Percentiles rank a stretch among this genome's conserved stretches.
phyloP scores from a whole-genome alignment of 2,888 invertebrate species.

The Pimpla rufipes region DNA sequence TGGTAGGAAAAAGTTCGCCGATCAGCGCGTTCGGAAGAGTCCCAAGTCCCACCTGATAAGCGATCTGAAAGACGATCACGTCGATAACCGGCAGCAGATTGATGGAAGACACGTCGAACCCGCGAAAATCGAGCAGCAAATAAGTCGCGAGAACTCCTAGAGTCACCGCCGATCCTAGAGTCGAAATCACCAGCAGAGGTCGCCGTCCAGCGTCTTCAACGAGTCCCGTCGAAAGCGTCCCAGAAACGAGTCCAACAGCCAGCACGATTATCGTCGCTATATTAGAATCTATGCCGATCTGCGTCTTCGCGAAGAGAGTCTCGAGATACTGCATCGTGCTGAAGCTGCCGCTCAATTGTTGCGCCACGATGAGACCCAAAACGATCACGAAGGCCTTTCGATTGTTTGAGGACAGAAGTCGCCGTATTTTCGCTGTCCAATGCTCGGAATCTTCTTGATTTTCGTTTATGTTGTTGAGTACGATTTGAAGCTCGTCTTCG shows the following conservation, averaged over 20 bases:
- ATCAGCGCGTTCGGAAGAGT: constrained; percentile 82
- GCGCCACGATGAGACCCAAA: constrained; percentile 82
- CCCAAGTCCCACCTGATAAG: constrained; percentile 82
- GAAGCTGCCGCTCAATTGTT: constrained; percentile 82
- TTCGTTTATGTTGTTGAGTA: constrained; percentile 74
- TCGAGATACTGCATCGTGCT: constrained; percentile 83
- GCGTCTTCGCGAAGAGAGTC: constrained; percentile 75
- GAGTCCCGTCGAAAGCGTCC: constrained; percentile 80
- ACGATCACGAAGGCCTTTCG: constrained; percentile 79
- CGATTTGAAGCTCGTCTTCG: constrained; percentile 72
- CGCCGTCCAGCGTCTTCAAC: constrained; percentile 86
- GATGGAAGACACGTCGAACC: constrained; percentile 74
- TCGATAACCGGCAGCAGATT: constrained; percentile 80
- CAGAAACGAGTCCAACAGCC: constrained; percentile 84
- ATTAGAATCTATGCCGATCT: constrained; percentile 79
- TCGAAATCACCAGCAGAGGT: constrained; percentile 85
- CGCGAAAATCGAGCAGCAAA: constrained; percentile 73
- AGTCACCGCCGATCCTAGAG: constrained; percentile 81
- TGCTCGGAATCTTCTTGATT: constrained; percentile 64
- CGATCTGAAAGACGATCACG: constrained; percentile 81
- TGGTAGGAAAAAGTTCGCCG: constrained; percentile 82
- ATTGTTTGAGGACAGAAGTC: constrained; percentile 77
- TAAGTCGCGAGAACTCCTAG: constrained; percentile 78
- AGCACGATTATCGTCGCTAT: constrained; percentile 86
- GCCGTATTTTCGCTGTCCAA: constrained; percentile 71